Evolutionary conservation across 1,140 invertebrate genomes (phyloP), one percentile per base, ranked within the genome.

Genomic region (Sarcophaga peregrina): DNA sequence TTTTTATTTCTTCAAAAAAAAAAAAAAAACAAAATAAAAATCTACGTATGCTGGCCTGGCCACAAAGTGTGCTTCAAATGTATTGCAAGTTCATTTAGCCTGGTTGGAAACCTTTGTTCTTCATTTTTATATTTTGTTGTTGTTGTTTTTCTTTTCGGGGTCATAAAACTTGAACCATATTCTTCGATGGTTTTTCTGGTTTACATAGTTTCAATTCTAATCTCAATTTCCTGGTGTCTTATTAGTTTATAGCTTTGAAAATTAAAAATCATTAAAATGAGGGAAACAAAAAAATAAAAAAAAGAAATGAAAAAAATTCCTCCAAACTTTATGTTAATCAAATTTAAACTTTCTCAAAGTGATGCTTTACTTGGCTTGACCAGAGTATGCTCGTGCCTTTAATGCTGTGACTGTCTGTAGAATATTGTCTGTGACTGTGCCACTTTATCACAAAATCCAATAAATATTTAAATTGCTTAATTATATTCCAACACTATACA

Each of bases 401-500:
- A 13, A 6, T 20, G 6, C 15, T 72, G 62, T 25, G 62, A 25
- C 37, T 25, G 6, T n/a, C 15, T 62, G 58, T 15, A 20, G 7
- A 8, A 25, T 17, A 20, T 62, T 72, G 74, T n/a, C 47, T 76
- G 74, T 76, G 62, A 68, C 62, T 68, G 62, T 68, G 62, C 7
- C 62, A 1, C 20, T 52, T 78, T 78, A 78, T 78, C 75, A 78
- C 37, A 25, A 52, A 50, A 25, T 58, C 62, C 75, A 78, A 78
- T 78, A 78, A 78, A 78, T 78, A 78, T 78, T 78, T 78, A 78
- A 78, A 78, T 78, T 78, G 25, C 47, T 78, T 78, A 78, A 78
- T 78, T 78, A 78, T 78, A 78, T 78, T 78, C 48, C 75, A 5
- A 17, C 10, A 52, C 75, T 13, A 78, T 68, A 68, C 15, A 68